Conservation (phyloP, 2,797 vertebrate species). For the Cottoperca gobio region DNA sequence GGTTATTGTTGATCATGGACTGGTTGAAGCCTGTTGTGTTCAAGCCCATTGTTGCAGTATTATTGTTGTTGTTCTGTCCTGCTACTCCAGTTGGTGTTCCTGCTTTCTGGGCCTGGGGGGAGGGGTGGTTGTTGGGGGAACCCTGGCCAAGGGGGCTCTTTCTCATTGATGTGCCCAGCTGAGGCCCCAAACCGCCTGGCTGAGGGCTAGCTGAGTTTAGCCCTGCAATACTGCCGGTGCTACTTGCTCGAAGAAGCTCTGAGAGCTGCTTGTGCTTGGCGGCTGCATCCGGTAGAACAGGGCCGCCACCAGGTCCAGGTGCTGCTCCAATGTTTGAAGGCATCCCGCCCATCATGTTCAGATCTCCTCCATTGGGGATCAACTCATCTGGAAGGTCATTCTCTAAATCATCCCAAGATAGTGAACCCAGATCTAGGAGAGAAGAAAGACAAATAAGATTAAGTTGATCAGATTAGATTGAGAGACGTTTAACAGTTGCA, state of each 20-base stretch:
- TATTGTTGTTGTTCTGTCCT: conserved; percentile 83
- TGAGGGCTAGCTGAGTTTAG: conserved; percentile 90
- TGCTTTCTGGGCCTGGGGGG: conserved; percentile 93
- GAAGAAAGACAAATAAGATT: conserved; percentile 36
- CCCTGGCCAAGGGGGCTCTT: conserved; percentile 94
- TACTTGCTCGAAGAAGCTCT: conserved; percentile 93
- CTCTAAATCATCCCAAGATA: conserved; percentile 94
- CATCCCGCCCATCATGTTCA: conserved; percentile 87
- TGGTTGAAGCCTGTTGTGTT: conserved; percentile 91
- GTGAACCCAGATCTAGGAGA: conserved; percentile 90
- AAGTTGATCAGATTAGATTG: conserved; percentile 26
- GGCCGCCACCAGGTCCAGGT: conserved; percentile 69
- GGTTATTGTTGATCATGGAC: conserved; percentile 92
- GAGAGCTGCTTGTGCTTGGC: conserved; percentile 99
- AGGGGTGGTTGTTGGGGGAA: conserved; percentile 87
- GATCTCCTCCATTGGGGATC: conserved; percentile 94
- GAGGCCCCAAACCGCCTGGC: conserved; percentile 87
- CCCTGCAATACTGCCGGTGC: conserved; percentile 86
- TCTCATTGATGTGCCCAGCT: conserved; percentile 89
- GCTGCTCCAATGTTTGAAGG: conserved; percentile 79
- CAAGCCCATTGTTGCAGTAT: conserved; percentile 89
- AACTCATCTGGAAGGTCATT: conserved; percentile 98
- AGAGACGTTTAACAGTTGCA: neutral
- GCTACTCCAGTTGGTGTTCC: conserved; percentile 87
- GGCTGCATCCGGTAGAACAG: conserved; percentile 92